These are phyloP conservation scores for Talpa occidentalis DNA, from an alignment of 2,113 vertebrate species.

Conservation along the genomic window DNA sequence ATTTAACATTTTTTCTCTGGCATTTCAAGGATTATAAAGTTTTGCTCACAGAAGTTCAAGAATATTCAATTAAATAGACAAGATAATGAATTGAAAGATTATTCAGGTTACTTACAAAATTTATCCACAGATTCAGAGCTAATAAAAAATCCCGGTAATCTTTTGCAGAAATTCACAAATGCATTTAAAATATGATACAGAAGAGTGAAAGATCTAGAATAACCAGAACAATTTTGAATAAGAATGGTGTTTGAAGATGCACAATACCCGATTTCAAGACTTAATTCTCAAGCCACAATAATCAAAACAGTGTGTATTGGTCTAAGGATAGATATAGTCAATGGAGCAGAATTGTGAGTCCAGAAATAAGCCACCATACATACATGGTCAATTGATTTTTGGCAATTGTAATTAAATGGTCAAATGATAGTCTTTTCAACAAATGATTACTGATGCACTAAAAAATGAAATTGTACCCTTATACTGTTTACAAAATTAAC, in stretches of 20 bases:
- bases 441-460: neutral
- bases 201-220: neutral
- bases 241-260: neutral
- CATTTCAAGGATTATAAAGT: neutral
- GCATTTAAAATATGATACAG: neutral
- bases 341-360: neutral
- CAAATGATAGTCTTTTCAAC: slow-evolving; percentile 20
- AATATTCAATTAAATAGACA: neutral
- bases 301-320: neutral
- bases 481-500: neutral
- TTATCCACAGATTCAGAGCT: neutral
- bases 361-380: neutral
- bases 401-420: neutral
- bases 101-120: neutral
- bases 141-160: neutral
- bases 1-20: neutral
- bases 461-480: neutral
- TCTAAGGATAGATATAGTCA: neutral
- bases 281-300: neutral
- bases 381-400: neutral
- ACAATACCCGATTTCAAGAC: neutral
- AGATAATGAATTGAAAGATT: neutral
- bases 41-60: neutral
- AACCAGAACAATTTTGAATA: slow-evolving; percentile 26
- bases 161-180: slow-evolving; percentile 16